Evolutionary conservation across 2,888 invertebrate genomes (phyloP), one percentile per base, ranked within the genome.

Genomic region (Adelognathus sp.): DNA sequence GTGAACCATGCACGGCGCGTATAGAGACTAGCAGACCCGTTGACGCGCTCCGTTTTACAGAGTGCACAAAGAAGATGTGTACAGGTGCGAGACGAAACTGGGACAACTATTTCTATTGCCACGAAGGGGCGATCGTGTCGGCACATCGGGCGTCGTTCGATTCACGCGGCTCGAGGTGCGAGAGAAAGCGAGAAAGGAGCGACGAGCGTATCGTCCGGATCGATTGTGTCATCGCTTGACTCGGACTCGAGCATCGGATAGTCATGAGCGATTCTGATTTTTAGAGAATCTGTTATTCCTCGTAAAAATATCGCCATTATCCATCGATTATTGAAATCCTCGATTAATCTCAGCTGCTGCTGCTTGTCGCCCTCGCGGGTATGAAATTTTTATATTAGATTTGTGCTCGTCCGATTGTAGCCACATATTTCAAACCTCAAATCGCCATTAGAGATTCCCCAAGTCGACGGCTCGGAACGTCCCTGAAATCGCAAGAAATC

Each of bases 11-110:
- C 61, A 61, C 61, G 31, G 29, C 64, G 44, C 54, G 24, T 52
- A 33, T 44, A 54, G 44, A 21, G 31, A 64, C 33, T 24, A 11
- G 6, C 52, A n/a, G 16, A 60, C 33, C 5, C 11, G 46, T 14
- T 18, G 2, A 66, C 27, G 44, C 58, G 29, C 50, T n/a, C n/a
- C n/a, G n/a, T 52, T 29, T 41, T 41, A 33, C n/a, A 27, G 50
- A 50, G 21, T 27, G 33, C 33, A 44, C 66, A 73, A 21, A 70
- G 11, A 21, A 70, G 11, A 69, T 36, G 61, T 41, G 46, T 77
- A 69, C 81, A 81, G 81, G 81, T 81, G 80, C 46, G 60, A n/a
- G n/a, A n/a, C 71, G 81, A 80, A 81, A 75, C 79, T 81, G 81
- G 81, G 79, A 71, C 79, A 80, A 81, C 77, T 81, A 81, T 81